These are phyloP conservation scores for Chiloscyllium punctatum DNA, from an alignment of 2,797 vertebrate genomes.

Conservation along the genomic window DNA sequence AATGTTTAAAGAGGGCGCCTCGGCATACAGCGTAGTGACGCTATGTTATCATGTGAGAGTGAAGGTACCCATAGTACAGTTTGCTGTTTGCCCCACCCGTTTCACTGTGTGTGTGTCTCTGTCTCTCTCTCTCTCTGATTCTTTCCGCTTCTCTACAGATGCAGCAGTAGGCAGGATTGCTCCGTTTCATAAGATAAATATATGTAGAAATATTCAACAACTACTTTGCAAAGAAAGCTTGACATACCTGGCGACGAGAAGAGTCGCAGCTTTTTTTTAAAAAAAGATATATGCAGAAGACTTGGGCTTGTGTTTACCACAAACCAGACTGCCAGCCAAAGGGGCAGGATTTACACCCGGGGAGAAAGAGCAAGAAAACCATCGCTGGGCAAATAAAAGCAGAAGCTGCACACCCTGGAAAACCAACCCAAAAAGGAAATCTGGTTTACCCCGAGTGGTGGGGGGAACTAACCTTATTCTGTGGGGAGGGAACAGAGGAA, in stretches of 20 bases:
- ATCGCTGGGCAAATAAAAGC: conserved; percentile 38
- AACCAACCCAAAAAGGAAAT: background rate
- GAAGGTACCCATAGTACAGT: conserved; percentile 77
- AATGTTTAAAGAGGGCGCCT: conserved; percentile 70
- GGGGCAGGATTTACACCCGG: background rate
- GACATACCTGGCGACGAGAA: conserved; percentile 39
- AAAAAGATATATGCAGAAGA: background rate
- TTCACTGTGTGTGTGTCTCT: conserved; percentile 11
- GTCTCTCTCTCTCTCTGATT: conserved; percentile 40
- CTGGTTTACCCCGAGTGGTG: background rate
- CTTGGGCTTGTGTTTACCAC: background rate
- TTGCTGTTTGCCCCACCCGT: conserved; percentile 80
- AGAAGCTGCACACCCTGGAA: background rate
- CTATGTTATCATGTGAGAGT: conserved; percentile 74
- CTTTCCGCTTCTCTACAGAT: conserved; percentile 65
- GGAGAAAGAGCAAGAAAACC: background rate
- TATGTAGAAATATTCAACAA: conserved; percentile 49
- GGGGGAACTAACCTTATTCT: background rate
- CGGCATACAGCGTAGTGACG: conserved; percentile 64
- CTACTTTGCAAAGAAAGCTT: conserved; percentile 42
- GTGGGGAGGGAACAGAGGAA: background rate
- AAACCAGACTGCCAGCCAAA: background rate
- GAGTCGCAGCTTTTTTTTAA: background rate
- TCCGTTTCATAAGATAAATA: conserved; percentile 1
- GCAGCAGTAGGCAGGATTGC: conserved; percentile 46